Percentiles rank a stretch among this genome's conserved stretches.
Evolutionary conservation across 2,888 invertebrate genomes (phyloP).

Genomic region (Candidula unifasciata): DNA sequence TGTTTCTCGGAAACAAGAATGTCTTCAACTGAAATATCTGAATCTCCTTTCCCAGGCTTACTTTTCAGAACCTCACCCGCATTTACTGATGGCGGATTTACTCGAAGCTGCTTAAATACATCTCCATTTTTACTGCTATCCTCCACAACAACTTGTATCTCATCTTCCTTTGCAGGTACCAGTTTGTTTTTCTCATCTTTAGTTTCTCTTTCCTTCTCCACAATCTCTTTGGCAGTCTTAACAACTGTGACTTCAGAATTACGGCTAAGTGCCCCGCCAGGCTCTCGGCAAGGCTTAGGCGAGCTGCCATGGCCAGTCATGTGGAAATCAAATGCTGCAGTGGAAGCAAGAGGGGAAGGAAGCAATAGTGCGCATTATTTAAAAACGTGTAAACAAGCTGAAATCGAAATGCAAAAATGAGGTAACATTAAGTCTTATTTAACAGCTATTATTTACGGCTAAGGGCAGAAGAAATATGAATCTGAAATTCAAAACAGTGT

Average conservation of each 20-base stretch:
- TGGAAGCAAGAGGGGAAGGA: slow-evolving; percentile 28
- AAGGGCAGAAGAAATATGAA: too few species aligned
- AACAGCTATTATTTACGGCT: too few species aligned
- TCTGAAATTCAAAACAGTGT: too few species aligned
- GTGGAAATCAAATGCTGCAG: slow-evolving; percentile 56
- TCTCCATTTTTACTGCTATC: not conserved
- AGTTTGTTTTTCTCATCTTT: slow-evolving; percentile 7
- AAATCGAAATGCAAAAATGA: not conserved
- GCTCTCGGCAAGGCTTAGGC: slow-evolving; percentile 42
- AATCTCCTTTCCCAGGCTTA: not conserved
- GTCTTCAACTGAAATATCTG: slow-evolving; percentile 38
- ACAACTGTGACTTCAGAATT: not conserved
- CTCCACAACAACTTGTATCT: not conserved
- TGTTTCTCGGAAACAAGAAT: slow-evolving; percentile 31
- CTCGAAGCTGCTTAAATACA: not conserved
- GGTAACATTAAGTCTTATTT: too few species aligned
- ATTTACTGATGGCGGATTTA: not conserved
- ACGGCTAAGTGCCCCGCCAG: slow-evolving; percentile 13
- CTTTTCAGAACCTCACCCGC: not conserved
- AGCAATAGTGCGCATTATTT: slow-evolving; percentile 21
- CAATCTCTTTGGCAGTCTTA: slow-evolving; percentile 21
- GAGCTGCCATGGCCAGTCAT: slow-evolving; percentile 53
- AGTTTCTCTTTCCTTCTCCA: not conserved
- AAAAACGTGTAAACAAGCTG: not conserved
- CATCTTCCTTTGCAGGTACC: not conserved